These are phyloP conservation scores for Onychostoma macrolepis DNA, from an alignment of 2,113 vertebrate genomes.

Conservation along the genomic window DNA sequence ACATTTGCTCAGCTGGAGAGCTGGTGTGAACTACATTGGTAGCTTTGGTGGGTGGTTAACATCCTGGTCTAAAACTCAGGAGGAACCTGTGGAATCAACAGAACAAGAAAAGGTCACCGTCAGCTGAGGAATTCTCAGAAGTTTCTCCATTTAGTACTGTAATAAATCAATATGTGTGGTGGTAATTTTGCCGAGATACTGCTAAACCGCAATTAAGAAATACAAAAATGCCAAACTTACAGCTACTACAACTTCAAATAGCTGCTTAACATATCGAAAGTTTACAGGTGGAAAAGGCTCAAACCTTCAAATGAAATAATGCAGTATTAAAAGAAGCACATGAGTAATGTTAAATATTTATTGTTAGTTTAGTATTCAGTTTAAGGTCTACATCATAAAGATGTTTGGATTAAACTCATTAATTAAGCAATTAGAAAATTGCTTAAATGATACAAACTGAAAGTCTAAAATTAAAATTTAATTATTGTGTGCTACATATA, in stretches of 20 bases:
- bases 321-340: background rate
- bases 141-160: background rate
- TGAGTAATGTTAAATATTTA: no score
- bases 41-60: no score
- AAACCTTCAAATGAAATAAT: background rate
- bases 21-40: no score
- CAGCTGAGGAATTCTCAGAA: background rate
- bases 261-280: background rate
- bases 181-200: no score
- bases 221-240: background rate
- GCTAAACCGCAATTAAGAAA: no score
- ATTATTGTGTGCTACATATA: no score
- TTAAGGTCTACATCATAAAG: background rate
- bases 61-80: background rate
- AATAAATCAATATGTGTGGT: background rate
- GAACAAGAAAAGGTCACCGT: background rate
- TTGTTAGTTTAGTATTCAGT: background rate
- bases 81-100: background rate
- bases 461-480: no score
- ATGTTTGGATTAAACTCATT: background rate
- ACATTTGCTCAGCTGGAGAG: no score
- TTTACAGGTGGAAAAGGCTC: background rate
- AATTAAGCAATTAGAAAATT: background rate
- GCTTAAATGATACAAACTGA: no score
- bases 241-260: background rate